These are phyloP conservation scores for Scolopax bukidnonensis DNA, from an alignment of 2,797 vertebrate genomes.

Conservation along the genomic window DNA sequence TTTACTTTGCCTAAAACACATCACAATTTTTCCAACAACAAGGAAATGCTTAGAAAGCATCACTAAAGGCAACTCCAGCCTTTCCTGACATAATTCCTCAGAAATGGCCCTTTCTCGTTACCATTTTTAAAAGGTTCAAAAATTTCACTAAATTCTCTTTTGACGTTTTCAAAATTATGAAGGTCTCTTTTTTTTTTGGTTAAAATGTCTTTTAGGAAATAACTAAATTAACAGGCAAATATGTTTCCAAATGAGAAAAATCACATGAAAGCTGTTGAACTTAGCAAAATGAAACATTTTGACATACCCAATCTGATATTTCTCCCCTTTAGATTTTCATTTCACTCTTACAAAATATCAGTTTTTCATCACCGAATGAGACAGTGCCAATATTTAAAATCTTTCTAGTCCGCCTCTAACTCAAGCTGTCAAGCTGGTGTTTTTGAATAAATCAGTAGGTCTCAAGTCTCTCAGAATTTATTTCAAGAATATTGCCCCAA, in stretches of 20 bases:
- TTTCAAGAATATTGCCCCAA: neutral
- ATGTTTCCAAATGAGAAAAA: neutral
- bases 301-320: neutral
- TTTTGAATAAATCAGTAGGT: conserved; percentile 16
- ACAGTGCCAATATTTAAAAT: neutral
- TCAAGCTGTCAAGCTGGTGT: neutral
- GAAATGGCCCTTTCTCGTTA: neutral
- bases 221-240: neutral
- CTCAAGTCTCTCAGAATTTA: neutral
- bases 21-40: neutral
- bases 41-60: neutral
- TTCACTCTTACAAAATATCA: neutral
- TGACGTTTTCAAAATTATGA: neutral
- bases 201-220: neutral
- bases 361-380: conserved; percentile 2
- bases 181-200: neutral
- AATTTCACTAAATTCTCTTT: neutral
- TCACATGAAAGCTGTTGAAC: neutral
- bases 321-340: neutral
- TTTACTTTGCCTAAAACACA: neutral
- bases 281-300: conserved; percentile 28
- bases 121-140: neutral
- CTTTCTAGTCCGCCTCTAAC: neutral
- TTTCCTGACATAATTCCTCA: neutral
- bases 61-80: neutral